Evolutionary conservation across 2,113 vertebrate genomes (phyloP), one percentile per base, ranked within the genome.

Genomic region (Acanthisitta chloris): DNA sequence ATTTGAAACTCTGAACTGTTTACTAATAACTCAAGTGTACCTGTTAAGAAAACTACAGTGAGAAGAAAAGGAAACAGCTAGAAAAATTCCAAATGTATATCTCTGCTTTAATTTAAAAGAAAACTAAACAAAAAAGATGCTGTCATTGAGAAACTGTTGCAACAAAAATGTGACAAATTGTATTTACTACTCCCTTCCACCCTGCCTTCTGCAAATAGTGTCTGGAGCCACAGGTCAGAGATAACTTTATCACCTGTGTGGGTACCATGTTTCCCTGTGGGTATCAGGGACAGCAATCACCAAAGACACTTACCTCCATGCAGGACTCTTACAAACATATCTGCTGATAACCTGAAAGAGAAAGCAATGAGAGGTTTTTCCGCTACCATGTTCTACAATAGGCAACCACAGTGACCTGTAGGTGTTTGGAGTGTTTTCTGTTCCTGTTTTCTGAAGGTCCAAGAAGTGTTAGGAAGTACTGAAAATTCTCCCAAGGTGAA

Each of bases 21-120:
- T 66, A 29, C 31, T 66, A 45, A 24, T 3, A 54, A 14, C 13
- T 57, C 49, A 76, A 76, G 13, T 9, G 21, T 7, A 57, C 18
- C 81, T 62, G 42, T 46, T 59, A 72, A 48, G 31, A 29, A 52
- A 88, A 59, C 4, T 11, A 71, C 15, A 17, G 15, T 1, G 6
- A 13, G 17, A 25, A 18, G 2, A 26, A 20, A 18, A 31, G 6
- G 36, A 51, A 45, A 13, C 8, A 15, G 34, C 3, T 4, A 82
- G 19, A 5, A 54, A 34, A 89, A 66, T 46, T 38, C 23, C 40
- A 49, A 13, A 14, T 0, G 0, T 1, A 1, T 33, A 10, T 16
- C 21, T 83, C 67, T 65, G 67, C n/a, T 83, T 70, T 28, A 23
- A 51, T 82, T 51, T 45, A 34, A 58, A 77, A n/a, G n/a, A n/a